phyloP scores from a whole-genome alignment of 2,888 invertebrate species.

The Tridacna crocea region DNA sequence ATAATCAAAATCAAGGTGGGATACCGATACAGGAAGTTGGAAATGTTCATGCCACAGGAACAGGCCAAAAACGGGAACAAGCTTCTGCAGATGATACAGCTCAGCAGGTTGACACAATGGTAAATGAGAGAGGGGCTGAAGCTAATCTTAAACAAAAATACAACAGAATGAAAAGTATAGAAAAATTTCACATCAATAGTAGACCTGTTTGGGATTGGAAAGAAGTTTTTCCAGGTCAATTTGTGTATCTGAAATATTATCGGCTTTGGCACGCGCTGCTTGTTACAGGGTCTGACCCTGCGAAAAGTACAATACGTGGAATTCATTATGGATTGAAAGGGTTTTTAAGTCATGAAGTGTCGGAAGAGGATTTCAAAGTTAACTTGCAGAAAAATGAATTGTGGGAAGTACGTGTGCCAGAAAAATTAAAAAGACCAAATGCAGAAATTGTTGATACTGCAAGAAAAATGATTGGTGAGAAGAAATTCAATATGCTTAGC shows the following conservation, averaged over 20 bases:
- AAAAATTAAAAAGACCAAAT: background rate
- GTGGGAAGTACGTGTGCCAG: conserved; percentile 4
- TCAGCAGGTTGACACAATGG: too few relatives aligned
- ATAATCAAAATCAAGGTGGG: background rate
- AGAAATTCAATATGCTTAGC: conserved; percentile 25
- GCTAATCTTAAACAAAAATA: too few relatives aligned
- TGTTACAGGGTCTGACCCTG: background rate
- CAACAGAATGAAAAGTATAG: too few relatives aligned
- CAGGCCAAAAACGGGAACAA: too few relatives aligned
- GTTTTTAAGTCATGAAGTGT: background rate
- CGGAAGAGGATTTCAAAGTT: background rate
- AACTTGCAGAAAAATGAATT: background rate
- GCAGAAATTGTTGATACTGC: background rate
- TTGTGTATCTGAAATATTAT: conserved; percentile 12
- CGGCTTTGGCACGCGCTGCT: conserved; percentile 16
- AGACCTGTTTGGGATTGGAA: background rate
- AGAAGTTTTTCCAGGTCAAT: background rate
- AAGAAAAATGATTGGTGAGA: background rate
- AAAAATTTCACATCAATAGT: too few relatives aligned
- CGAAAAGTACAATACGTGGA: background rate
- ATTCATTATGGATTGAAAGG: conserved; percentile 1
- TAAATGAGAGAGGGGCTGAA: too few relatives aligned
- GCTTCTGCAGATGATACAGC: too few relatives aligned
- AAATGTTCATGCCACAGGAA: too few relatives aligned
- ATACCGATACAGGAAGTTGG: background rate